These are phyloP conservation scores for Apeira syringaria DNA, from an alignment of 2,888 invertebrate genomes.

Conservation along the genomic window DNA sequence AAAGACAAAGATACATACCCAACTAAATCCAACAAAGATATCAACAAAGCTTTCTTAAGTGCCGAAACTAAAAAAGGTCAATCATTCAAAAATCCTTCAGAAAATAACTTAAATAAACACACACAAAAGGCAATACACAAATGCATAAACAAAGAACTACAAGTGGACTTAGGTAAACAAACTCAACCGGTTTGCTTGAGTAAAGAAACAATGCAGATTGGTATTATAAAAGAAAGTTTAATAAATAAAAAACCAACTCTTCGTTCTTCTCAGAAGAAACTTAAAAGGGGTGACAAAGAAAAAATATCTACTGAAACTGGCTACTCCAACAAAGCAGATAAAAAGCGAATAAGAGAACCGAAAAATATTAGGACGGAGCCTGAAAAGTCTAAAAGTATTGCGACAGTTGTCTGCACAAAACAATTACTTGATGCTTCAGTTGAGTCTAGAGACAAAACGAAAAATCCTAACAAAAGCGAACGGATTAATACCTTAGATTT, in stretches of 20 bases:
- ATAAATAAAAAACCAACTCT: no score
- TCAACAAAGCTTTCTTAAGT: no score
- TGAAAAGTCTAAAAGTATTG: slow-evolving; percentile 14
- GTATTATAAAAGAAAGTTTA: not conserved
- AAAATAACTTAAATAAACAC: not conserved
- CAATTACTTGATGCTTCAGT: slow-evolving; percentile 2
- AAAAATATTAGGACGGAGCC: slow-evolving; percentile 11
- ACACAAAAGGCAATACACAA: no score
- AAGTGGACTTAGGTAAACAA: no score
- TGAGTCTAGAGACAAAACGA: slow-evolving; percentile 14
- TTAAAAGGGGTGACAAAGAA: no score
- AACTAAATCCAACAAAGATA: no score
- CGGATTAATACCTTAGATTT: slow-evolving; percentile 3
- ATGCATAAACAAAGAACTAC: no score
- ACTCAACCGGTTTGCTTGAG: not conserved
- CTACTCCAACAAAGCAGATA: slow-evolving; percentile 10
- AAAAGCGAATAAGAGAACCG: slow-evolving; percentile 14
- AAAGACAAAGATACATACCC: no score
- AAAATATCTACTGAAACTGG: slow-evolving; percentile 11
- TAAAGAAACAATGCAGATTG: slow-evolving; percentile 8
- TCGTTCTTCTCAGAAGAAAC: slow-evolving; percentile 4
- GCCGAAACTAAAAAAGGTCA: no score
- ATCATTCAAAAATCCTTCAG: no score
- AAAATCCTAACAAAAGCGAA: slow-evolving; percentile 16
- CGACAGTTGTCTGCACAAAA: slow-evolving; percentile 2